Percentiles rank a stretch among this genome's conserved stretches.
These are phyloP conservation scores for Trichopoda pennipes DNA, from an alignment of 2,888 invertebrate genomes.

Conservation along the genomic window DNA sequence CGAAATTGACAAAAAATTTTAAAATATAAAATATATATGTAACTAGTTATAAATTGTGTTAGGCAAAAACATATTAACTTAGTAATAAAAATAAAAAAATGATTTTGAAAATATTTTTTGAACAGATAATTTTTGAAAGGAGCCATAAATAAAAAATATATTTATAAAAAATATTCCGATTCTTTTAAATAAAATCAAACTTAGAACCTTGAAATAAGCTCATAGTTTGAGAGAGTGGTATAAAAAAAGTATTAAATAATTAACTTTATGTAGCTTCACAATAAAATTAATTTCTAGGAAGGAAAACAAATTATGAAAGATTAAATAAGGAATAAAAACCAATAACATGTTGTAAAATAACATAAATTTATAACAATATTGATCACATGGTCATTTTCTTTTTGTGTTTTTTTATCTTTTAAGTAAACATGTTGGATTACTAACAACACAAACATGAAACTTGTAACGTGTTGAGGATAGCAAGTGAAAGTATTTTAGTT, in stretches of 20 bases:
- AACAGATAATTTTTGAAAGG: constrained; percentile 43
- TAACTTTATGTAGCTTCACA: constrained; percentile 25
- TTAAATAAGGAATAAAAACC: not conserved
- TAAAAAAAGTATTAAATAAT: not conserved
- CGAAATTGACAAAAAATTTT: constrained; percentile 52
- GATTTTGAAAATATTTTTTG: not conserved
- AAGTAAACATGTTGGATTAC: constrained; percentile 7
- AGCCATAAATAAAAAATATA: constrained; percentile 15
- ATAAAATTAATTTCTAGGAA: constrained; percentile 43
- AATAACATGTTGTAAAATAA: not conserved
- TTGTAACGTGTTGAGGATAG: not conserved
- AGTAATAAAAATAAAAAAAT: constrained; percentile 19
- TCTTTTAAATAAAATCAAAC: not conserved
- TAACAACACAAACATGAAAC: not conserved
- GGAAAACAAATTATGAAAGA: constrained; percentile 6
- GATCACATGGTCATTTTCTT: constrained; percentile 38
- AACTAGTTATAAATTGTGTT: constrained; percentile 14
- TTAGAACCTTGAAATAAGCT: constrained; percentile 28
- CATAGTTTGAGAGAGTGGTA: not conserved
- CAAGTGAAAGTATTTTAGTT: not conserved
- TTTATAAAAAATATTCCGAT: not conserved
- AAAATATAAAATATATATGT: constrained; percentile 6
- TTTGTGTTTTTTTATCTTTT: constrained; percentile 1
- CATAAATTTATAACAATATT: constrained; percentile 32
- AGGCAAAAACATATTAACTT: not conserved